Evolutionary conservation across 2,113 vertebrate species (phyloP), one percentile per base, ranked within the genome.

Genomic region (Chaenocephalus aceratus): DNA sequence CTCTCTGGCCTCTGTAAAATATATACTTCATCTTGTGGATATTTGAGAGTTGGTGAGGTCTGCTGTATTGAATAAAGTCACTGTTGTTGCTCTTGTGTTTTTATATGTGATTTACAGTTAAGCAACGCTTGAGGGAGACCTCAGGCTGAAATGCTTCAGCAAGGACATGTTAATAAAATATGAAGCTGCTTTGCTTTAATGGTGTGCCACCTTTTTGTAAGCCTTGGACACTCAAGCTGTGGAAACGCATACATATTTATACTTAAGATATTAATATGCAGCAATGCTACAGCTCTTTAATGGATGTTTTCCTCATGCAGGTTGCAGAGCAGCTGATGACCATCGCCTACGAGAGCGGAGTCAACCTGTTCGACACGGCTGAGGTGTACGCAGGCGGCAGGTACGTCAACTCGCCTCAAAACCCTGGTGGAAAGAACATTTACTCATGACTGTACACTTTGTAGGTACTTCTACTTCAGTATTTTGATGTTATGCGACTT

Each of bases 321-420:
- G 96, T 99, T 79, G 98, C 98, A 1, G 98, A 99, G 86, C 96
- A 97, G 93, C 93, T 99, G 84, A 98, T 99, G 98, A 98, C 97
- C 0, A 99, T 99, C 0, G 98, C 98, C 48, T 99, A 99, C 1
- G 98, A 99, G 77, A 96, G 95, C 4, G 98, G 98, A 2, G 97
- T 99, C 68, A 99, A 99, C 92, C 95, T 99, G 51, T 99, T 99
- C 3, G 98, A 99, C 89, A 99, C 98, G 0, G 98, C 98, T 0
- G 98, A 99, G 93, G 98, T 99, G 79, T 99, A 99, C 0, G 97
- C 98, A 0, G 97, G 97, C 0, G 98, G 98, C 86, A 98, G 97
- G 98, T 99, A 92, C 95, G 93, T 90, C 49, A 41, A 41, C 36
- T 74, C 66, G 48, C 46, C 5, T 16, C 14, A 44, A 82, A 69